Conservation (phyloP, 2,113 vertebrate genomes). For the Turdus rufiventris region DNA sequence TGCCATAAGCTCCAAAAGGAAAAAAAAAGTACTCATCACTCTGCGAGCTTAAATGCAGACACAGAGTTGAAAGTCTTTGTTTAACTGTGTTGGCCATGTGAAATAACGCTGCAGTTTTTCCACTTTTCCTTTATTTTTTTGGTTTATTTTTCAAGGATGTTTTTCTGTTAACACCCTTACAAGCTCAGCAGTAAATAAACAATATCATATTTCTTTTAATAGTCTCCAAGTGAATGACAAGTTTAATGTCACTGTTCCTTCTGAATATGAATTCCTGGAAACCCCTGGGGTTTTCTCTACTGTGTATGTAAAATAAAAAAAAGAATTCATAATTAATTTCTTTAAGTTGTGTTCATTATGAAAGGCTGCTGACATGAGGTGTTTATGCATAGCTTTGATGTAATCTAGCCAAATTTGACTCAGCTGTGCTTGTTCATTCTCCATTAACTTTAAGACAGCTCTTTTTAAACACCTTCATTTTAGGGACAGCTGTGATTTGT, state of each 20-base stretch:
- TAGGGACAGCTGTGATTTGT: background rate
- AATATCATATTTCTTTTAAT: background rate
- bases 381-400: background rate
- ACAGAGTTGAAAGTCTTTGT: background rate
- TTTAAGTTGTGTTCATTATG: background rate
- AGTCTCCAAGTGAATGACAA: background rate
- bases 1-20: background rate
- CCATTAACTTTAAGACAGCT: background rate
- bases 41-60: background rate
- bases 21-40: background rate
- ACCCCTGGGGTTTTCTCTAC: background rate
- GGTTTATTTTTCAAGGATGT: background rate
- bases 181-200: background rate
- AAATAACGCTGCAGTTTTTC: background rate
- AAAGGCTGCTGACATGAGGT: background rate
- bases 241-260: background rate
- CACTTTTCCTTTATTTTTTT: background rate
- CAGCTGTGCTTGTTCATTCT: background rate
- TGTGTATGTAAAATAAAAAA: background rate
- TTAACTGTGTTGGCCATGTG: background rate
- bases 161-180: background rate
- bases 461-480: background rate
- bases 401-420: background rate
- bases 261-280: slow-evolving; percentile 2
- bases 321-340: background rate